Evolutionary conservation across 2,113 vertebrate genomes (phyloP).

Genomic region (Ceyx cyanopectus): DNA sequence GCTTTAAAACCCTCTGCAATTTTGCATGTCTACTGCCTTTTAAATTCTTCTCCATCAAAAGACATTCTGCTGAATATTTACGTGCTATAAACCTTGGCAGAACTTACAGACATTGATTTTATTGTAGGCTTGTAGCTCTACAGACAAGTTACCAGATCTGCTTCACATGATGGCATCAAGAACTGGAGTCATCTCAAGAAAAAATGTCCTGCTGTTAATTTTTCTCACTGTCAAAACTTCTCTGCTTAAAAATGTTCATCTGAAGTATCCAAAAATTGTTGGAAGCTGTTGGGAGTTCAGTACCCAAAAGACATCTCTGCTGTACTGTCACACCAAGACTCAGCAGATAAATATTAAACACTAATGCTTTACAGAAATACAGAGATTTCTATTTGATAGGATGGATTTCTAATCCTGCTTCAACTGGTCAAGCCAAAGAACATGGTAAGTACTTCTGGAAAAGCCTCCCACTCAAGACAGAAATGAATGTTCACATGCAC

Average conservation of each 20-base stretch:
- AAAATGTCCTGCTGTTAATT: not conserved
- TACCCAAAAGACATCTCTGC: not conserved
- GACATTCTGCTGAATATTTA: slow-evolving; percentile 27
- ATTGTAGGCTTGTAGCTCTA: not conserved
- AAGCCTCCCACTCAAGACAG: not conserved
- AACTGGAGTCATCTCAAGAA: not conserved
- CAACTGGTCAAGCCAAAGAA: not conserved
- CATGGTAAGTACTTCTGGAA: not conserved
- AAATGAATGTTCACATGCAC: not conserved
- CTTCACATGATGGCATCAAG: not conserved
- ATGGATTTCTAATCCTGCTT: not conserved
- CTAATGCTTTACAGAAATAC: not conserved
- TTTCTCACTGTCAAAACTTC: slow-evolving; percentile 15
- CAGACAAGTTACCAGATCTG: not conserved
- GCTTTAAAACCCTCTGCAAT: not conserved
- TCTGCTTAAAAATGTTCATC: slow-evolving; percentile 4
- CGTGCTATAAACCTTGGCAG: not conserved
- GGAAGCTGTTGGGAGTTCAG: not conserved
- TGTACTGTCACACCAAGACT: not conserved
- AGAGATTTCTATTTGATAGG: not conserved
- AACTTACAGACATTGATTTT: not conserved
- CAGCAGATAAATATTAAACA: not conserved
- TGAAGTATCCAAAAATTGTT: not conserved
- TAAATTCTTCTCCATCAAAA: slow-evolving; percentile 1
- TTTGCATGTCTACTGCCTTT: not conserved